These are phyloP conservation scores for Nothobranchius kuhntae DNA, from an alignment of 2,113 vertebrate species.

Conservation along the genomic window DNA sequence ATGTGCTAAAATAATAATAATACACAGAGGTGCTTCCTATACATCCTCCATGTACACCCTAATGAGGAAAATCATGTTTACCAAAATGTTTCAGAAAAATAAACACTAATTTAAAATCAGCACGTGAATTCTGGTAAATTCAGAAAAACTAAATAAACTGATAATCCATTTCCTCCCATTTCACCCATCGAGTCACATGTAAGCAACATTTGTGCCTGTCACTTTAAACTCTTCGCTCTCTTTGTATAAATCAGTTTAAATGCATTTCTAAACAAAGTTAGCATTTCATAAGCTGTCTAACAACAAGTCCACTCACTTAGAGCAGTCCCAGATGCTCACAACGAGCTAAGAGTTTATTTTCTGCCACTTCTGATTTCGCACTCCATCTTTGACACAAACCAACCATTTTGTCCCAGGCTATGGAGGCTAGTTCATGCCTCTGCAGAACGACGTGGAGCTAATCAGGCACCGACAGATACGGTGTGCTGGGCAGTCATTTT, in stretches of 20 bases:
- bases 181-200: not conserved
- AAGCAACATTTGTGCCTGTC: constrained; percentile 2
- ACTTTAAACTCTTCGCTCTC: constrained; percentile 7
- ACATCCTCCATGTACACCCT: not conserved
- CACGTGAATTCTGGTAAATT: not conserved
- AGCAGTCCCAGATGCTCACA: not conserved
- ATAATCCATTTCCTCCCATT: constrained; percentile 20
- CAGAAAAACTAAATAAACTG: constrained; percentile 1
- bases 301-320: constrained; percentile 4
- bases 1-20: constrained; percentile 29
- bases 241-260: constrained; percentile 19
- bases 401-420: constrained; percentile 8
- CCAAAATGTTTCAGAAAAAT: too few relatives aligned
- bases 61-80: too few relatives aligned
- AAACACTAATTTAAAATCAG: too few relatives aligned
- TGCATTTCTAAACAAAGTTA: constrained; percentile 22
- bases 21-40: constrained; percentile 5
- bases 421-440: constrained; percentile 14
- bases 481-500: constrained; percentile 64
- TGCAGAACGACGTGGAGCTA: constrained; percentile 34
- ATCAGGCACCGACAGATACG: constrained; percentile 47
- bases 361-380: constrained; percentile 17
- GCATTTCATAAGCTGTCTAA: constrained; percentile 20
- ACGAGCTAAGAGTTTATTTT: constrained; percentile 11
- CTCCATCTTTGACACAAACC: constrained; percentile 21